Percentiles rank a stretch among this genome's conserved stretches.
Evolutionary conservation across 2,113 vertebrate genomes (phyloP).

Genomic region (Aptenodytes patagonicus): DNA sequence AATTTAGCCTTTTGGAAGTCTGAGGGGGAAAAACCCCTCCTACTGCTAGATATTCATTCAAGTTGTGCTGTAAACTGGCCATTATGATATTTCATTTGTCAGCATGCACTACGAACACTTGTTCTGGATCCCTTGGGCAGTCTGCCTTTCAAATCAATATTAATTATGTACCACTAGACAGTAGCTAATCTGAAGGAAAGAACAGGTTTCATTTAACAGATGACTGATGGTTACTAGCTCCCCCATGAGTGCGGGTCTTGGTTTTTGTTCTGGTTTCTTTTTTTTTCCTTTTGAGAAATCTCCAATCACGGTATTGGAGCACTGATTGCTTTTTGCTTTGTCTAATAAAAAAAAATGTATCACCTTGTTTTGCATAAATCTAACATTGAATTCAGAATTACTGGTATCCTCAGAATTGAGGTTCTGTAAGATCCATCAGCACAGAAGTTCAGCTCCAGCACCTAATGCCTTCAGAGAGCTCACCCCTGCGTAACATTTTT

Average conservation of each 20-base stretch:
- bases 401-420: not conserved
- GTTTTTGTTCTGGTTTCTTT: not conserved
- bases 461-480: slow-evolving; percentile 6
- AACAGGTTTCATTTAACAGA: slow-evolving; percentile 28
- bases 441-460: not conserved
- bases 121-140: slow-evolving; percentile 41
- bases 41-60: not conserved
- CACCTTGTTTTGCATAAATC: not conserved
- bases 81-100: slow-evolving; percentile 33
- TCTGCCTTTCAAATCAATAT: slow-evolving; percentile 47
- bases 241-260: not conserved
- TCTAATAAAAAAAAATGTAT: not conserved
- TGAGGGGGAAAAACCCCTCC: not conserved
- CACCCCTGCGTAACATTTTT: slow-evolving; percentile 35
- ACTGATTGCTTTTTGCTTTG: not conserved
- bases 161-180: slow-evolving; percentile 46
- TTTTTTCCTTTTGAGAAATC: not conserved
- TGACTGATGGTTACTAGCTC: slow-evolving; percentile 7
- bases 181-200: slow-evolving; percentile 49
- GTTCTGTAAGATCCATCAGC: slow-evolving; percentile 21
- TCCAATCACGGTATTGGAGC: not conserved
- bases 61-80: not conserved
- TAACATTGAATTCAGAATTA: not conserved
- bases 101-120: slow-evolving; percentile 7
- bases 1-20: not conserved